These are phyloP conservation scores for Peromyscus polionotus DNA, from an alignment of 2,113 vertebrate species.

Conservation along the genomic window DNA sequence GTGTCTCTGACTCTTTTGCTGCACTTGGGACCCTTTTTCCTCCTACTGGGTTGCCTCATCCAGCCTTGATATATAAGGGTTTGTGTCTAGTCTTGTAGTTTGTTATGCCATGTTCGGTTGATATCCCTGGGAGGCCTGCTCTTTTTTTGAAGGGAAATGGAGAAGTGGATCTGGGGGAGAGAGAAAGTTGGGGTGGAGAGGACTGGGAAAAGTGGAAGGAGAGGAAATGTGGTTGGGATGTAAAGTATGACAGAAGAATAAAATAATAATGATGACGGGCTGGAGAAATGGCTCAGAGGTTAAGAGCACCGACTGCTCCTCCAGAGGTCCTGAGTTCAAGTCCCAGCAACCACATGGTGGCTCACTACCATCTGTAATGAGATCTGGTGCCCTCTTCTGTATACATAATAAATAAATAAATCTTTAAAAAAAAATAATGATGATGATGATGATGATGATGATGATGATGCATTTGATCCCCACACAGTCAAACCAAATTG, in stretches of 20 bases:
- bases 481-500: not conserved
- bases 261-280: too few species aligned
- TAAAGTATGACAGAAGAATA: not conserved
- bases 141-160: not conserved
- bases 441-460: too few species aligned
- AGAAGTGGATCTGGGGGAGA: not conserved
- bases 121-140: not conserved
- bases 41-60: not conserved
- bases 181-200: too few species aligned
- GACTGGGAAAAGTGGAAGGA: not conserved
- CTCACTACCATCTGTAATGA: too few species aligned
- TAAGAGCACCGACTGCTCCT: too few species aligned
- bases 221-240: not conserved
- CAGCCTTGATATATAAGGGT: not conserved
- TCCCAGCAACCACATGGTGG: too few species aligned
- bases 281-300: too few species aligned
- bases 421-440: too few species aligned
- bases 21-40: not conserved
- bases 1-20: not conserved
- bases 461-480: not conserved
- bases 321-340: too few species aligned
- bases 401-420: too few species aligned
- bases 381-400: too few species aligned
- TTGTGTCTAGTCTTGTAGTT: not conserved
- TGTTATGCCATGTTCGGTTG: not conserved